Conservation (phyloP, 2,113 vertebrate genomes). For the Prietella phreatophila region DNA sequence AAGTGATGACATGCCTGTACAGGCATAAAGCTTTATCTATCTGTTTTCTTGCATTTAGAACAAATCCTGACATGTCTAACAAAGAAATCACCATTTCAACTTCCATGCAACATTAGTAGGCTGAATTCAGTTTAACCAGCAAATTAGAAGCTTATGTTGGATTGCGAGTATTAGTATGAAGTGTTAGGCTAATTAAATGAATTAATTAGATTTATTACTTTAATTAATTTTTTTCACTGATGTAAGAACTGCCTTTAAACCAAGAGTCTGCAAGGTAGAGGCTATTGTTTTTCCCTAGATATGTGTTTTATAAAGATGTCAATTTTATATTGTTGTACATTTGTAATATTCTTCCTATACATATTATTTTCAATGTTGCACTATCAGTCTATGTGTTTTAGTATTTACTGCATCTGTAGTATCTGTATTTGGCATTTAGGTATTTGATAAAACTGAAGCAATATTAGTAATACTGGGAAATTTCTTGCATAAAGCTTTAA, state of each 20-base stretch:
- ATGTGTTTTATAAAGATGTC: constrained; percentile 61
- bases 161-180: background rate
- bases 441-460: background rate
- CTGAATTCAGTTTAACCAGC: background rate
- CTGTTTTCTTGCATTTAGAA: background rate
- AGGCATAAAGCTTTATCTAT: background rate
- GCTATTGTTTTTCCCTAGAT: constrained; percentile 37
- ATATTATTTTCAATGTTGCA: constrained; percentile 49
- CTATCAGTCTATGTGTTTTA: constrained; percentile 59
- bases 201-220: background rate
- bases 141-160: background rate
- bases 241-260: constrained; percentile 26
- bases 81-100: background rate
- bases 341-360: constrained; percentile 51
- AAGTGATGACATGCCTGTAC: background rate
- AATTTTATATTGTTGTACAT: constrained; percentile 45
- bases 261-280: constrained; percentile 30
- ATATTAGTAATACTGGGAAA: background rate
- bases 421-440: background rate
- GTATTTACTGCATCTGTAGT: constrained; percentile 39
- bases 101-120: background rate
- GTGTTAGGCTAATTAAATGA: constrained; percentile 13
- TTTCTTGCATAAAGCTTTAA: background rate
- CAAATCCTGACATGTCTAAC: background rate
- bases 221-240: too few relatives aligned